A percentile compares a stretch with the other conserved stretches of the same genome.
Evolutionary conservation across 2,113 vertebrate genomes (phyloP).

Genomic region (Peromyscus polionotus): DNA sequence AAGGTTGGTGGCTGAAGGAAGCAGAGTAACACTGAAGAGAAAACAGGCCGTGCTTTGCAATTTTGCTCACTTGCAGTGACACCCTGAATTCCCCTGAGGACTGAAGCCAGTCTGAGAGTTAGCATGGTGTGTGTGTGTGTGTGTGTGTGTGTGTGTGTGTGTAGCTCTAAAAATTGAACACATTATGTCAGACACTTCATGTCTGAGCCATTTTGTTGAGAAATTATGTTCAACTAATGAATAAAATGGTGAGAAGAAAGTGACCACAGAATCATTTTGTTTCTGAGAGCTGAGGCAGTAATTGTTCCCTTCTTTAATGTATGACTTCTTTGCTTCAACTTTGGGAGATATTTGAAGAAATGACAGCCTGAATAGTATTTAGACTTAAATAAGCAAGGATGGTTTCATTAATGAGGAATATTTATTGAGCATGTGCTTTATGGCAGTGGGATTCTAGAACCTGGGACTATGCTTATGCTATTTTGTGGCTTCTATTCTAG

Average conservation of each 20-base stretch:
- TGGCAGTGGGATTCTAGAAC: not conserved
- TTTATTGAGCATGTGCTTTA: slow-evolving; percentile 21
- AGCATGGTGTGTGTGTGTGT: not conserved
- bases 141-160: not conserved
- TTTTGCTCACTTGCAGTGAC: not conserved
- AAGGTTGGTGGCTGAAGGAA: not conserved
- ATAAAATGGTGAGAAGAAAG: not conserved
- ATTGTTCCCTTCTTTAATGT: not conserved
- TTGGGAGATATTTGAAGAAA: slow-evolving; percentile 13
- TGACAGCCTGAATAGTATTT: slow-evolving; percentile 6
- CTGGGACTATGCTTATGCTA: not conserved
- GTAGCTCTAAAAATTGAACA: not conserved
- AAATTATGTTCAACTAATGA: not conserved
- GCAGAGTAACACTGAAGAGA: not conserved
- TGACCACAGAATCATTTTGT: slow-evolving; percentile 12
- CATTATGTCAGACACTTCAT: not conserved
- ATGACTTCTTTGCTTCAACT: not conserved
- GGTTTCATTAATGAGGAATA: not conserved
- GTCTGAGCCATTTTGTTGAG: not conserved
- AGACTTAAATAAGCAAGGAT: slow-evolving; percentile 42
- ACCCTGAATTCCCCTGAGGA: slow-evolving; percentile 15
- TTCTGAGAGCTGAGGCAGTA: not conserved
- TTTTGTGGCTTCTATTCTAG: not conserved
- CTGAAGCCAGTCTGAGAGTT: slow-evolving; percentile 13
- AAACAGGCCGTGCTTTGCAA: not conserved